A percentile compares a stretch with the other conserved stretches of the same genome.
phyloP scores from a whole-genome alignment of 2,888 invertebrate genomes.

The Terebella lapidaria region DNA sequence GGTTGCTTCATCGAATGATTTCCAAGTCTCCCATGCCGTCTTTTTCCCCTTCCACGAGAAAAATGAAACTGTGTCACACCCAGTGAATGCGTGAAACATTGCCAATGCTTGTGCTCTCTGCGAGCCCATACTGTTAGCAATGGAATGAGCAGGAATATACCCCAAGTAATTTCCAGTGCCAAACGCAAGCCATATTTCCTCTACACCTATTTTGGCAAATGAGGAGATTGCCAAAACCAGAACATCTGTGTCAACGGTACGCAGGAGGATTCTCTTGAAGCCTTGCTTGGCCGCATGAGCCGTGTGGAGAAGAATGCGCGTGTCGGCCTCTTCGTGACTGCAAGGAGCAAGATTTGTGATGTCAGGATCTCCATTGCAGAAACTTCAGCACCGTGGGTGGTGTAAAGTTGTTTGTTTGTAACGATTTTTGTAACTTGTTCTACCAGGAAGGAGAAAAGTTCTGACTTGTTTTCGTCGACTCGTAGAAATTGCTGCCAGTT shows the following conservation, averaged over 20 bases:
- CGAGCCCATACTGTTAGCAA: neutral
- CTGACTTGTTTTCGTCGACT: constrained; percentile 18
- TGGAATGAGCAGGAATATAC: neutral
- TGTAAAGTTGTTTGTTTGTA: neutral
- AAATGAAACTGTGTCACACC: neutral
- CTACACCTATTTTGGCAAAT: neutral
- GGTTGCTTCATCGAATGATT: neutral
- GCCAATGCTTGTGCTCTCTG: neutral
- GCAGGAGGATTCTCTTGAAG: neutral
- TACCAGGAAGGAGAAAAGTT: constrained; percentile 12
- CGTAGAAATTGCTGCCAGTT: constrained; percentile 20
- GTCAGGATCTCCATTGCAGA: neutral
- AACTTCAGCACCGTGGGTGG: constrained; percentile 1
- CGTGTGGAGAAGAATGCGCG: neutral
- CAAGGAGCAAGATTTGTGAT: neutral
- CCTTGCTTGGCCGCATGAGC: neutral
- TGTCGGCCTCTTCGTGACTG: constrained; percentile 1
- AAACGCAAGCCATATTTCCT: neutral
- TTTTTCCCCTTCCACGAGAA: neutral
- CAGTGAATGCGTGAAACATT: neutral
- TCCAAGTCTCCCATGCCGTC: neutral
- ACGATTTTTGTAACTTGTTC: neutral
- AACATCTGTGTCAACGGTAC: neutral
- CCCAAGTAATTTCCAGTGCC: neutral
- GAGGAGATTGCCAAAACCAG: no score